Evolutionary conservation across 2,113 vertebrate species (phyloP).

Genomic region (Halcyon senegalensis): DNA sequence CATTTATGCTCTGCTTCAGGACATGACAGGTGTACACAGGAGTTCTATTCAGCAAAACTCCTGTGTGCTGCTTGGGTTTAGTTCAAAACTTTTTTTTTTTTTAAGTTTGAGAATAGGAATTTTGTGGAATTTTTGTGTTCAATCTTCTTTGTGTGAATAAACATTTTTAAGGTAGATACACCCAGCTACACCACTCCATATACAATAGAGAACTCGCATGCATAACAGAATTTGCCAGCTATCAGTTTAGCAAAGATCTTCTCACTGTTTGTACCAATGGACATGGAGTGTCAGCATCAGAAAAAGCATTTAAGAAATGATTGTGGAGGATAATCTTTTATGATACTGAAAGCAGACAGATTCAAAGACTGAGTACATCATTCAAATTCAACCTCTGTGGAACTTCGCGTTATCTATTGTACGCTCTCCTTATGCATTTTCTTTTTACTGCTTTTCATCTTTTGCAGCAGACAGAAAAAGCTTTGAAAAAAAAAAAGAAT

Average conservation of each 20-base stretch:
- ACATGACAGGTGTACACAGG: background rate
- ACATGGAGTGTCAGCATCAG: background rate
- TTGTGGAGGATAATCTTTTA: background rate
- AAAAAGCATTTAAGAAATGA: constrained; percentile 1
- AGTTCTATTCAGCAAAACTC: background rate
- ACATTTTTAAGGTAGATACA: background rate
- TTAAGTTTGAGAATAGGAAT: background rate
- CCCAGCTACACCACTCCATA: background rate
- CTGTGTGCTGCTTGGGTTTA: background rate
- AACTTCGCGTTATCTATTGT: background rate
- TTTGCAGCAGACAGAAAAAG: background rate
- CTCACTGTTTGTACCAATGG: background rate
- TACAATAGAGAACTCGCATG: background rate
- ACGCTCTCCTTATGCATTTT: background rate
- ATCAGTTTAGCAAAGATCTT: background rate
- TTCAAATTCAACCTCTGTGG: background rate
- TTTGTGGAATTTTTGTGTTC: background rate
- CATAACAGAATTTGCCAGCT: background rate
- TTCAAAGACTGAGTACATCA: background rate
- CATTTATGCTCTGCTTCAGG: background rate
- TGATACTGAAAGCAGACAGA: background rate
- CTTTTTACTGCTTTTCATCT: background rate
- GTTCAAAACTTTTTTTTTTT: background rate
- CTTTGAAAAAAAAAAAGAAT: background rate
- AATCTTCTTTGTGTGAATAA: background rate